phyloP scores from a whole-genome alignment of 2,888 invertebrate species.

The Thymelicus acteon region DNA sequence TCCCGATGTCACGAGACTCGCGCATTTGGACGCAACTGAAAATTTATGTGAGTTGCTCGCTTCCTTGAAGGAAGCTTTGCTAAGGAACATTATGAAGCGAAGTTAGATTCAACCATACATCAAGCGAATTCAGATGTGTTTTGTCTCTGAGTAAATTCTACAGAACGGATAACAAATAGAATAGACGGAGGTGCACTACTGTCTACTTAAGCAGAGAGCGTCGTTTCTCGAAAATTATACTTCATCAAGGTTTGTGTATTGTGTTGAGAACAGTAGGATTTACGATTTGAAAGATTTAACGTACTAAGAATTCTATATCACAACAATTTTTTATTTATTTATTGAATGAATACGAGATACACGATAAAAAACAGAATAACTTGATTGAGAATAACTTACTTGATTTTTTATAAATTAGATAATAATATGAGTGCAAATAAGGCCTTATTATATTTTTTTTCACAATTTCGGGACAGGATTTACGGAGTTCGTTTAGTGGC shows the following conservation, averaged over 20 bases:
- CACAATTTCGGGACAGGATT: too few species aligned
- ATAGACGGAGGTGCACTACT: slow-evolving; percentile 4
- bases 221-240: not conserved
- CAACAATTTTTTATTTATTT: too few species aligned
- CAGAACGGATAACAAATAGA: slow-evolving; percentile 13
- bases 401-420: too few species aligned
- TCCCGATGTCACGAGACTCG: not conserved
- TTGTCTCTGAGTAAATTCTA: slow-evolving; percentile 23
- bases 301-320: too few species aligned
- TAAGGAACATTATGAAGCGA: slow-evolving; percentile 35
- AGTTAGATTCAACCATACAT: slow-evolving; percentile 40
- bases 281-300: not conserved
- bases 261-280: not conserved
- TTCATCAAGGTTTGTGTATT: not conserved
- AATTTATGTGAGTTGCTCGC: slow-evolving; percentile 33
- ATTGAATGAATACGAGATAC: too few species aligned
- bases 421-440: too few species aligned
- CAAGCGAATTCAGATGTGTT: slow-evolving; percentile 39
- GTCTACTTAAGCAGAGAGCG: not conserved
- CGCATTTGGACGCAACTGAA: slow-evolving; percentile 29
- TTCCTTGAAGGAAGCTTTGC: slow-evolving; percentile 35
- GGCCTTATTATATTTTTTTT: too few species aligned
- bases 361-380: too few species aligned
- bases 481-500: too few species aligned
- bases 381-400: too few species aligned